These are phyloP conservation scores for Agrotis segetum DNA, from an alignment of 2,888 invertebrate species.

Conservation along the genomic window DNA sequence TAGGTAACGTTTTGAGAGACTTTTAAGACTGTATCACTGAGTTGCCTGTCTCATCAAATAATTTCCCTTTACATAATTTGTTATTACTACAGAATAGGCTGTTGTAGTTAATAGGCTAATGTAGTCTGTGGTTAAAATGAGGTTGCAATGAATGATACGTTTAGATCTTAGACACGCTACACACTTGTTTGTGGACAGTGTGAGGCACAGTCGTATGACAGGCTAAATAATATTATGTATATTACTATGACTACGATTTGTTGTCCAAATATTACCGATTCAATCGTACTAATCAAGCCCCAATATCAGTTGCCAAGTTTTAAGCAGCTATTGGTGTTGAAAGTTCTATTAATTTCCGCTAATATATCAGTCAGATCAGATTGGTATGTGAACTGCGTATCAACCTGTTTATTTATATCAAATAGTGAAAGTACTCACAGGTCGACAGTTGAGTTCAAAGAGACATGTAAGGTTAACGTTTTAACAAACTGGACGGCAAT, in stretches of 20 bases:
- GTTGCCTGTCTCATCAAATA: too few species aligned
- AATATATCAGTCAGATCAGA: neutral
- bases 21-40: too few species aligned
- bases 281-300: too few species aligned
- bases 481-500: constrained; percentile 12
- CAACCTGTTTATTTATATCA: neutral
- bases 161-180: neutral
- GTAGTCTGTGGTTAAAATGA: neutral
- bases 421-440: neutral
- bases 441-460: neutral
- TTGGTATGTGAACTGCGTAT: neutral
- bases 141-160: neutral
- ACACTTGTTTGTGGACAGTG: neutral
- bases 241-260: neutral
- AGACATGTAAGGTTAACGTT: neutral
- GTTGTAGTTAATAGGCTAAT: neutral
- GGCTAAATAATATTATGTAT: neutral
- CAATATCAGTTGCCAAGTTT: neutral
- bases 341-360: neutral
- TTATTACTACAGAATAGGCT: neutral
- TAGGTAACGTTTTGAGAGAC: too few species aligned
- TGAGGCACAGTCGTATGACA: neutral
- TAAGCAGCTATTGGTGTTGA: neutral
- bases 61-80: constrained; percentile 19
- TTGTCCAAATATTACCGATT: neutral